phyloP scores from a whole-genome alignment of 2,113 vertebrate genomes.

The Phaethornis superciliosus region DNA sequence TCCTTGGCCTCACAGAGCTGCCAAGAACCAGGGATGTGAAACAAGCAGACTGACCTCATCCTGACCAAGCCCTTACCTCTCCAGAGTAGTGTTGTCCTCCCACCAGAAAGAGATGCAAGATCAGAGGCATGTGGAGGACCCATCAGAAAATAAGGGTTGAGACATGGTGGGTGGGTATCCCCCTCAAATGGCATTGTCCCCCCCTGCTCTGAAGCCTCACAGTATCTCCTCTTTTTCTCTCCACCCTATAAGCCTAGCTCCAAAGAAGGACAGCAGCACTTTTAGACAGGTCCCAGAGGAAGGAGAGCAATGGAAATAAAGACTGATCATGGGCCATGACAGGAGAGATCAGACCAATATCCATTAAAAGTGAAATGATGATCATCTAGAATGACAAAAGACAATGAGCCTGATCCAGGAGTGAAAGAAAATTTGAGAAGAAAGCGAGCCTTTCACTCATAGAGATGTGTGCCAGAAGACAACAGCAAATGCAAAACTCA shows the following conservation, averaged over 20 bases:
- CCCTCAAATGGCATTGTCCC: background rate
- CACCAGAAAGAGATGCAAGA: background rate
- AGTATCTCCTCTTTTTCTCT: background rate
- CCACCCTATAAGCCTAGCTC: background rate
- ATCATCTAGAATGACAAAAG: background rate
- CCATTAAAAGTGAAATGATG: background rate
- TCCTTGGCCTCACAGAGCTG: background rate
- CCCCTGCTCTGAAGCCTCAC: background rate
- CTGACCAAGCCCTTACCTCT: background rate
- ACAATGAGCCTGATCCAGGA: background rate
- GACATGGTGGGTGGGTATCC: background rate
- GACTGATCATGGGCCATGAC: background rate
- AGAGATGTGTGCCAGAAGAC: background rate
- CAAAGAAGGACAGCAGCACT: background rate
- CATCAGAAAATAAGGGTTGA: background rate
- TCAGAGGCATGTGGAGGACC: background rate
- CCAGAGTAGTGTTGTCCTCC: background rate
- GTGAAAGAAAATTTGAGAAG: background rate
- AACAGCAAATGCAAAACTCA: background rate
- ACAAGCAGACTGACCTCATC: background rate
- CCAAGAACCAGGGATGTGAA: background rate
- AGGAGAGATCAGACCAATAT: slow-evolving; percentile 1
- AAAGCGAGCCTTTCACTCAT: background rate
- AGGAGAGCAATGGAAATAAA: background rate
- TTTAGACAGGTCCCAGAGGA: background rate